phyloP scores from a whole-genome alignment of 2,113 vertebrate genomes.

The Passer domesticus region DNA sequence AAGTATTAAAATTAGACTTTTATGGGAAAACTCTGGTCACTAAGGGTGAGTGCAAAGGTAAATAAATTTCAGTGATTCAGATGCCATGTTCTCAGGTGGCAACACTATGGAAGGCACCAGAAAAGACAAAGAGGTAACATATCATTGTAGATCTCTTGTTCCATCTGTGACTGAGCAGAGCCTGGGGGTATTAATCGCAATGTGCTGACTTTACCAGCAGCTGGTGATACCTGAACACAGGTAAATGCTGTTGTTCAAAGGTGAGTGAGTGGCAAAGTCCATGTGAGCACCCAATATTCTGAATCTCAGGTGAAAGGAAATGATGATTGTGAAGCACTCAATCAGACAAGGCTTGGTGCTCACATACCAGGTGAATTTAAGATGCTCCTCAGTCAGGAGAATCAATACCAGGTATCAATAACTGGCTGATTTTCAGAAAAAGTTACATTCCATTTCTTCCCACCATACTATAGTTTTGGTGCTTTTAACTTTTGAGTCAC shows the following conservation, averaged over 20 bases:
- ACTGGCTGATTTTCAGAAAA: background rate
- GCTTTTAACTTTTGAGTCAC: background rate
- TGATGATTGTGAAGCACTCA: background rate
- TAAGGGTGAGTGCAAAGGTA: background rate
- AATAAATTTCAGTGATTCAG: background rate
- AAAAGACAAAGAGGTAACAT: background rate
- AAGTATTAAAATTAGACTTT: background rate
- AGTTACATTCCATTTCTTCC: background rate
- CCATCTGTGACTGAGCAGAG: background rate
- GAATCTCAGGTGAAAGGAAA: background rate
- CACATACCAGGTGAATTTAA: background rate
- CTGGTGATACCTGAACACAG: background rate
- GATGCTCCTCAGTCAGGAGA: rapidly evolving
- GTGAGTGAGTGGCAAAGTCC: background rate
- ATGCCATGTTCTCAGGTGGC: background rate
- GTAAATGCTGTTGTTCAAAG: background rate
- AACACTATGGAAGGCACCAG: background rate
- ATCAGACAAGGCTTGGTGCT: background rate
- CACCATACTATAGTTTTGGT: background rate
- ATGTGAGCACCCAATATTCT: background rate
- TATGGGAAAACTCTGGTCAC: background rate
- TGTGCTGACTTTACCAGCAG: background rate
- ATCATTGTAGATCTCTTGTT: rapidly evolving
- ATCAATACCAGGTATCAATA: background rate
- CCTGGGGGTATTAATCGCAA: background rate